These are phyloP conservation scores for Garrulus glandarius DNA, from an alignment of 2,797 vertebrate species.

Conservation along the genomic window DNA sequence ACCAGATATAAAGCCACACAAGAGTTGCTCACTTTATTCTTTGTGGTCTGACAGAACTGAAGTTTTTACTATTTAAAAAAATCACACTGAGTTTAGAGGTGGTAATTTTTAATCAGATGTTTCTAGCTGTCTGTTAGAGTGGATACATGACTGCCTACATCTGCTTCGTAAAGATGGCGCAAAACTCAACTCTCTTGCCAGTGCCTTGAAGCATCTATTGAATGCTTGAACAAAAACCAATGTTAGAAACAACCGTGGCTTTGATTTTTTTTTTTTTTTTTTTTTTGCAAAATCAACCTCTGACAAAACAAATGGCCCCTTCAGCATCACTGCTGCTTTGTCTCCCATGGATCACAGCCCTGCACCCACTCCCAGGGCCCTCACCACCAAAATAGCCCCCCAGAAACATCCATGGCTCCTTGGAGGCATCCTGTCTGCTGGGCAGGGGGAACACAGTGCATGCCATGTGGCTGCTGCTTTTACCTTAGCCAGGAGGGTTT, in stretches of 20 bases:
- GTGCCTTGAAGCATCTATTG: not conserved
- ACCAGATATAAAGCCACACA: not conserved
- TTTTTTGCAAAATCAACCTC: not conserved
- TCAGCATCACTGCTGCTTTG: not conserved
- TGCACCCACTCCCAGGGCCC: not conserved
- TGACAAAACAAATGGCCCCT: not conserved
- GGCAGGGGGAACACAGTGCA: not conserved
- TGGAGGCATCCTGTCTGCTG: not conserved
- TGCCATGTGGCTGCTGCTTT: not conserved
- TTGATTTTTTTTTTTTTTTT: not conserved
- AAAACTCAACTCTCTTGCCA: not conserved
- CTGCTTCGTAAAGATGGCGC: not conserved
- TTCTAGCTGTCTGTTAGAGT: not conserved
- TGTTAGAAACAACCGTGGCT: not conserved
- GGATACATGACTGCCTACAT: not conserved
- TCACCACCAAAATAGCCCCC: fast-evolving
- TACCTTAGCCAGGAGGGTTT: not conserved
- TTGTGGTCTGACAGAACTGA: not conserved
- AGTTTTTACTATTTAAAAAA: not conserved
- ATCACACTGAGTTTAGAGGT: not conserved
- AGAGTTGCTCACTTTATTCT: not conserved
- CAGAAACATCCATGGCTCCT: not conserved
- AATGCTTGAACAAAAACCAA: not conserved
- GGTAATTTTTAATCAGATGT: not conserved
- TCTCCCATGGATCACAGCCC: not conserved